Percentiles rank a stretch among this genome's conserved stretches.
phyloP scores from a whole-genome alignment of 2,797 vertebrate species.

The Gymnoscopelus microlampas region DNA sequence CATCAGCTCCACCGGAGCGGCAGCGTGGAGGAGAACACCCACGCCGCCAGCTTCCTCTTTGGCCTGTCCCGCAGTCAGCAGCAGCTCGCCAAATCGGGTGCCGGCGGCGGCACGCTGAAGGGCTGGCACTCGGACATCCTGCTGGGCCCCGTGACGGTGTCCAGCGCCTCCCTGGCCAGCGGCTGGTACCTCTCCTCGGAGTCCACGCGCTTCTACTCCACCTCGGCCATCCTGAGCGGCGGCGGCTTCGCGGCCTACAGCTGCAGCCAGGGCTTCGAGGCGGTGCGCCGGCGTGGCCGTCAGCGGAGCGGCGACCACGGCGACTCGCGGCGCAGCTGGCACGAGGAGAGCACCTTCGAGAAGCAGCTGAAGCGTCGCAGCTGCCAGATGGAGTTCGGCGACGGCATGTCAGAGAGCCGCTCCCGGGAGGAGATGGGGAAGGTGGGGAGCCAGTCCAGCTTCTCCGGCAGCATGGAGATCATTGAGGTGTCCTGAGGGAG shows the following conservation, averaged over 20 bases:
- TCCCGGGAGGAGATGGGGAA: slow-evolving; percentile 89
- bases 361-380: slow-evolving; percentile 96
- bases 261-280: slow-evolving; percentile 84
- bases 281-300: slow-evolving; percentile 87
- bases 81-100: slow-evolving; percentile 81
- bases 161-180: slow-evolving; percentile 78
- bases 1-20: slow-evolving; percentile 86
- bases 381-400: slow-evolving; percentile 98
- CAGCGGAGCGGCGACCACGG: slow-evolving; percentile 82
- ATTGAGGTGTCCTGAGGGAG: slow-evolving; percentile 93
- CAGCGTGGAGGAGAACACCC: slow-evolving; percentile 86
- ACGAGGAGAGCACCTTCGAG: slow-evolving; percentile 95
- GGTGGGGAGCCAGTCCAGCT: slow-evolving; percentile 87
- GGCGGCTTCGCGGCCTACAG: slow-evolving; percentile 78
- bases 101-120: slow-evolving; percentile 83
- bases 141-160: slow-evolving; percentile 82
- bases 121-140: slow-evolving; percentile 96
- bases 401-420: slow-evolving; percentile 82
- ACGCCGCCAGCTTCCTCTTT: slow-evolving; percentile 83
- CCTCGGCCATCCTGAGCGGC: slow-evolving; percentile 82
- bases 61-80: slow-evolving; percentile 91
- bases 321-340: slow-evolving; percentile 94
- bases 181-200: slow-evolving; percentile 92
- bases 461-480: slow-evolving; percentile 96
- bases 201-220: slow-evolving; percentile 87